Evolutionary conservation across 2,888 invertebrate species (phyloP).

Genomic region (Noctuana brunneofusca): DNA sequence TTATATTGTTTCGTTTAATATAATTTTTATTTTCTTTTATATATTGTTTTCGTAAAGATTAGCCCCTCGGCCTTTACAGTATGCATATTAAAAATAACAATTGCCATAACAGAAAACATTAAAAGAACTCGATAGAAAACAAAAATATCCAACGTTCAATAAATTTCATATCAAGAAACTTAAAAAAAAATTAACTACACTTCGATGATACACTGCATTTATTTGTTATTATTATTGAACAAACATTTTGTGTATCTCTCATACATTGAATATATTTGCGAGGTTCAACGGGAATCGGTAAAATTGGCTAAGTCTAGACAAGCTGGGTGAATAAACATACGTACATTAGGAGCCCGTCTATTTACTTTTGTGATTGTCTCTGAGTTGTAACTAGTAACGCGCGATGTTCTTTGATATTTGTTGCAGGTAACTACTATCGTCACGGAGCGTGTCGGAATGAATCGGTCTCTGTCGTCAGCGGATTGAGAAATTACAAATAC

Average conservation of each 20-base stretch:
- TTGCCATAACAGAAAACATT: too few species aligned
- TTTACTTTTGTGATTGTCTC: constrained; percentile 9
- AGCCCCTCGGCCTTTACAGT: too few species aligned
- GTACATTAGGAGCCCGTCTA: neutral
- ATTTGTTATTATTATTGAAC: neutral
- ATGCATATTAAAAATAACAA: too few species aligned
- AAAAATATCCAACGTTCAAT: too few species aligned
- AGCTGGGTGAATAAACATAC: constrained; percentile 2
- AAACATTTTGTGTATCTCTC: neutral
- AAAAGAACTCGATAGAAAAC: too few species aligned
- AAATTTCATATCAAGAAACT: too few species aligned
- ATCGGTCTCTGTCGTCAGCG: constrained; percentile 60
- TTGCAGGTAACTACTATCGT: constrained; percentile 50
- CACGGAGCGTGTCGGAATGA: constrained; percentile 56
- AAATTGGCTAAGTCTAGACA: constrained; percentile 1
- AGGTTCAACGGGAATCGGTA: constrained; percentile 2
- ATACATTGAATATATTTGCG: neutral
- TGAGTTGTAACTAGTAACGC: constrained; percentile 5
- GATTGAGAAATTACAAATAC: constrained; percentile 70
- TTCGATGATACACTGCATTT: neutral
- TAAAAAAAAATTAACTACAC: too few species aligned
- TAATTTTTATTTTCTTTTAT: too few species aligned
- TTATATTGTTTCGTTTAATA: too few species aligned
- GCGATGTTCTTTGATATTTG: constrained; percentile 13
- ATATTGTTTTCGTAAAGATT: too few species aligned